These are phyloP conservation scores for Sarcoramphus papa DNA, from an alignment of 2,797 vertebrate species.

Conservation along the genomic window DNA sequence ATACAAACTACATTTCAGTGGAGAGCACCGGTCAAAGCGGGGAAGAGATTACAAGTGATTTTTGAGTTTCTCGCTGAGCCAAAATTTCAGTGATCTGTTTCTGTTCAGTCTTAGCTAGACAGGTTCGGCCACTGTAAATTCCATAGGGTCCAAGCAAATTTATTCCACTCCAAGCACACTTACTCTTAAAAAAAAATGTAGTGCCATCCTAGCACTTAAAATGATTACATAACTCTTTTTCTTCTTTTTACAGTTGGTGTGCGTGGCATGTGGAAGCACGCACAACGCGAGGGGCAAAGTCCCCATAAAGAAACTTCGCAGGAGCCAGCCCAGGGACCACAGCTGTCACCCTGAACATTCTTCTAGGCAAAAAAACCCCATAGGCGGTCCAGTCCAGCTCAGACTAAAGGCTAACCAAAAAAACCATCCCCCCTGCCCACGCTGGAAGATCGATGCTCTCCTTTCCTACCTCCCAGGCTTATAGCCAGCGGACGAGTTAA, in stretches of 20 bases:
- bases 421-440: neutral
- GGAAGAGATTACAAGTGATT: neutral
- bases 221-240: slow-evolving; percentile 37
- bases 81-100: neutral
- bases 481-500: neutral
- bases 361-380: neutral
- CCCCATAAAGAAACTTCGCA: neutral
- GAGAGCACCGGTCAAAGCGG: neutral
- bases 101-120: neutral
- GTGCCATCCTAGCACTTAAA: neutral
- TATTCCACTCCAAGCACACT: neutral
- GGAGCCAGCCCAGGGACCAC: neutral
- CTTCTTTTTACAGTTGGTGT: neutral
- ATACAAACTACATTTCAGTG: neutral
- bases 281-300: neutral
- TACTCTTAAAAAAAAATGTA: neutral
- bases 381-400: neutral
- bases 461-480: neutral
- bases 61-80: neutral
- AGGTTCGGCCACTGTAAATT: neutral
- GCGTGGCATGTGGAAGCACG: slow-evolving; percentile 39
- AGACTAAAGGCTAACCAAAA: neutral
- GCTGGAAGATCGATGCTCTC: neutral
- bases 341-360: neutral
- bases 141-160: neutral